Conservation (phyloP, 2,888 invertebrate genomes). For the Pelosia muscerda region DNA sequence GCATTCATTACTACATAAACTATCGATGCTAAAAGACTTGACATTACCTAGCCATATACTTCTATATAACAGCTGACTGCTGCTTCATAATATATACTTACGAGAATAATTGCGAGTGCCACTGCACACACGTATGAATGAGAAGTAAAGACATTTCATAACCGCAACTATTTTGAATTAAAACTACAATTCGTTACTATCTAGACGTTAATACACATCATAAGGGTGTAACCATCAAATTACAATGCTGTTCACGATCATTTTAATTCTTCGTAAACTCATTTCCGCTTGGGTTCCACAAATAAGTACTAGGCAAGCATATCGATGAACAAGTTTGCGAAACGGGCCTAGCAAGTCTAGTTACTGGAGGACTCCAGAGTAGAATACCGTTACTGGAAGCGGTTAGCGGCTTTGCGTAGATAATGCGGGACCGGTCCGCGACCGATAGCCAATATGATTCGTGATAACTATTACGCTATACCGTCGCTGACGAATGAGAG, state of each 20-base stretch:
- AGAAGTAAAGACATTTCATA: too few species aligned
- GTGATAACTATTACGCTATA: constrained; percentile 62
- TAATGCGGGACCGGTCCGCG: constrained; percentile 75
- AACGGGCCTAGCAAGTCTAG: constrained; percentile 70
- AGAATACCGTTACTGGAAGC: constrained; percentile 77
- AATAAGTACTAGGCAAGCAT: constrained; percentile 64
- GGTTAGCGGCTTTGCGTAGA: constrained; percentile 73
- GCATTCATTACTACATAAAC: constrained; percentile 66
- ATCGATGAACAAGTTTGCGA: constrained; percentile 72
- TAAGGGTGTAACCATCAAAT: constrained; percentile 23
- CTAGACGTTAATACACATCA: too few species aligned
- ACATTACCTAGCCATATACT: constrained; percentile 57
- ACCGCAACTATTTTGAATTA: too few species aligned
- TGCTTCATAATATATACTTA: constrained; percentile 19
- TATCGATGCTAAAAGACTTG: constrained; percentile 61
- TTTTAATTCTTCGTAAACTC: constrained; percentile 46
- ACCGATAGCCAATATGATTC: constrained; percentile 63
- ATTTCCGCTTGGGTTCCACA: constrained; percentile 65
- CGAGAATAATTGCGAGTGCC: constrained; percentile 11
- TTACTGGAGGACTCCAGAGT: constrained; percentile 65
- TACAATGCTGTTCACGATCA: constrained; percentile 35
- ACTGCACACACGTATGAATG: constrained; percentile 2
- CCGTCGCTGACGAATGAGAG: constrained; percentile 53
- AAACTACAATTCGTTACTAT: constrained; percentile 41
- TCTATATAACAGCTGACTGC: constrained; percentile 64